These are phyloP conservation scores for Catharus minimus DNA, from an alignment of 2,113 vertebrate genomes.

Conservation along the genomic window DNA sequence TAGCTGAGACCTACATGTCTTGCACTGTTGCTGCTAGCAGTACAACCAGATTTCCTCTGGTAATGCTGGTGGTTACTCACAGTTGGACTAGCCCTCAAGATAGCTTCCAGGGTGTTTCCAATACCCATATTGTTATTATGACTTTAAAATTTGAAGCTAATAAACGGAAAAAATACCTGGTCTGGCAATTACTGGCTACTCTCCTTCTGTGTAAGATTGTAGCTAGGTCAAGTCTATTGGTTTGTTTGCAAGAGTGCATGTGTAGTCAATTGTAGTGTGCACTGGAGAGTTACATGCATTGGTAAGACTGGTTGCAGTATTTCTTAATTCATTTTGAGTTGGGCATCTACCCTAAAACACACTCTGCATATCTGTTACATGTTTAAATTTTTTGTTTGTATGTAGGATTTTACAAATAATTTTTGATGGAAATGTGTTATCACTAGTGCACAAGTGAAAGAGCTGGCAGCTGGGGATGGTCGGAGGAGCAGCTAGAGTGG, in stretches of 20 bases:
- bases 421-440: not conserved
- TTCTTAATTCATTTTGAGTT: not conserved
- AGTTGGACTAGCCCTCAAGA: not conserved
- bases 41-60: not conserved
- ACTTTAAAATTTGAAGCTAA: not conserved
- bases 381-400: not conserved
- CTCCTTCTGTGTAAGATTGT: not conserved
- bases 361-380: accelerated
- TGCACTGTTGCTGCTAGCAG: not conserved
- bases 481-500: not conserved
- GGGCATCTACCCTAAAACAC: not conserved
- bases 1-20: not conserved
- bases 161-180: not conserved
- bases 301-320: not conserved
- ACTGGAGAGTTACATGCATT: not conserved
- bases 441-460: not conserved
- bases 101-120: not conserved
- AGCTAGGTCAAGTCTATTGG: not conserved
- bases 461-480: not conserved
- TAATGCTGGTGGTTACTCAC: not conserved
- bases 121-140: accelerated
- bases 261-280: not conserved
- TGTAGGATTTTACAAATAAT: not conserved
- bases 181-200: not conserved
- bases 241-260: not conserved